Percentiles rank a stretch among this genome's conserved stretches.
Evolutionary conservation across 2,888 invertebrate species (phyloP).

Genomic region (Quadriops clusia): DNA sequence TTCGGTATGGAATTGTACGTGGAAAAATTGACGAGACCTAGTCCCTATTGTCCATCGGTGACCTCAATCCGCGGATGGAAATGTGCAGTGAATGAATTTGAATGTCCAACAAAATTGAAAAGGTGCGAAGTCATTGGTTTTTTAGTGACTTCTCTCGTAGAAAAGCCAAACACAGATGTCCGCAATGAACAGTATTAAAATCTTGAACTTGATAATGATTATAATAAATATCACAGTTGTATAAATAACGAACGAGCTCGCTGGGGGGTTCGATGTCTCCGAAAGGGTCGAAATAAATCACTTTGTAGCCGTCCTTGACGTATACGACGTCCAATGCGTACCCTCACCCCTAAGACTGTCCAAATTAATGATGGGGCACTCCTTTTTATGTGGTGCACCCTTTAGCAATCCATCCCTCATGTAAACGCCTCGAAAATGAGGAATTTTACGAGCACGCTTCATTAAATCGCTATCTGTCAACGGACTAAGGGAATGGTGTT

Average conservation of each 20-base stretch:
- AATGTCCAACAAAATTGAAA: not conserved
- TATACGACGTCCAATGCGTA: constrained; percentile 30
- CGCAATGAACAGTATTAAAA: constrained; percentile 9
- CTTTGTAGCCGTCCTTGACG: constrained; percentile 21
- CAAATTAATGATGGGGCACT: constrained; percentile 25
- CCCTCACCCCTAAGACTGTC: constrained; percentile 21
- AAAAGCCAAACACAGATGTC: constrained; percentile 8
- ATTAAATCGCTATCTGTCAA: constrained; percentile 19
- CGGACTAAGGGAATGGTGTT: constrained; percentile 15
- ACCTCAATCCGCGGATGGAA: constrained; percentile 19
- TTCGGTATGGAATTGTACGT: constrained; percentile 26
- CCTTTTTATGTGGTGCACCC: constrained; percentile 14
- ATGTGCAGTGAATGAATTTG: not conserved
- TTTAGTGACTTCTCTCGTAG: not conserved
- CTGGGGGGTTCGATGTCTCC: constrained; percentile 10
- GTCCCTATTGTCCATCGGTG: constrained; percentile 17
- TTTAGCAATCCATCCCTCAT: constrained; percentile 20
- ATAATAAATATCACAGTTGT: constrained; percentile 6
- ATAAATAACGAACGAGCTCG: constrained; percentile 11
- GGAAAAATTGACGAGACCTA: constrained; percentile 23
- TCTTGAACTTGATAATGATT: constrained; percentile 8
- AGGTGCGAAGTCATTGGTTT: not conserved
- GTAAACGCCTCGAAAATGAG: constrained; percentile 21
- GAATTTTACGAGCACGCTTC: constrained; percentile 14
- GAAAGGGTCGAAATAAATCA: constrained; percentile 21